Evolutionary conservation across 1,140 invertebrate species (phyloP), one percentile per base, ranked within the genome.

Genomic region (Proales similis): DNA sequence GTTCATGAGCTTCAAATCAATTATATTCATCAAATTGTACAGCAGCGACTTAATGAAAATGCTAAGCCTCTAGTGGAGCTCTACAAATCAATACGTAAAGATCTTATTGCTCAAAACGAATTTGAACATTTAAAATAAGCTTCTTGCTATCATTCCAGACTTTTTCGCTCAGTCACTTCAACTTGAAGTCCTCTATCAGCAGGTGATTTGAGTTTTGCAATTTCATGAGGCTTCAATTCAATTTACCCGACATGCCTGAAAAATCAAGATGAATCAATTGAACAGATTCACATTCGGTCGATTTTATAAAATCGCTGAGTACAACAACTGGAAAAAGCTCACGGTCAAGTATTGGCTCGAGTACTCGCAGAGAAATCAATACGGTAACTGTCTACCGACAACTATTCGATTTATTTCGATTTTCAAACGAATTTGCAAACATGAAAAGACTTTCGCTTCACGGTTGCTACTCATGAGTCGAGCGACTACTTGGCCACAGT

Each of bases 81-180:
- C 0, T 92, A 90, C 72, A 84, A 83, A 67, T 85, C 86, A 66
- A 77, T 96, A 27, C 89, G 77, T 78, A 76, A 75, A 19, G 2
- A 2, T 14, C n/a, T 39, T 39, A 2, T 39, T 4, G 20, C 20
- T 39, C 4, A 39, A 14, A n/a, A n/a, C n/a, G n/a, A 14, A 14
- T 39, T 39, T 39, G 2, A 39, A 14, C n/a, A 39, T 39, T 14
- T 39, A 39, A 64, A 14, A 20, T 69, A 29, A 63, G 30, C 62
- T 64, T 66, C 64, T 70, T 70, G 61, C 66, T 66, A 32, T 6
- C 7, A 17, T 7, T 24, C 27, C 39, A 78, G 76, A 95, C 72
- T 87, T 85, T 66, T 97, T 97, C 74, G 94, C 90, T 70, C 88
- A 93, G 71, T 90, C 88, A 0, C 76, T 97, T 14, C 92, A 96